These are phyloP conservation scores for Miichthys miiuy DNA, from an alignment of 2,797 vertebrate genomes.

Conservation along the genomic window DNA sequence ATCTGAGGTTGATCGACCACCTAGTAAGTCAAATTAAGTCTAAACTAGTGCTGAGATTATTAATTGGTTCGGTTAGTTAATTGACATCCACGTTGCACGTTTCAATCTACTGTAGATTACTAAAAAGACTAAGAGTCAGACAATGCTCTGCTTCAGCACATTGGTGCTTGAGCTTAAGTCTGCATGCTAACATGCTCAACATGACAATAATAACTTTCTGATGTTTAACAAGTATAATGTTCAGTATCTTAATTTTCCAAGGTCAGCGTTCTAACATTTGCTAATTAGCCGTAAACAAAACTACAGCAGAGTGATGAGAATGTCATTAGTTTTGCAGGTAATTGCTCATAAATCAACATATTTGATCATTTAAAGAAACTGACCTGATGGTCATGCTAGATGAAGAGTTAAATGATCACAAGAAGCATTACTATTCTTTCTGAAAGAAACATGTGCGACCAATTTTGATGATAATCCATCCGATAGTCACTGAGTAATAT, in stretches of 20 bases:
- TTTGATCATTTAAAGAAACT: background rate
- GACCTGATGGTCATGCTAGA: background rate
- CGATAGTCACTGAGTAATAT: background rate
- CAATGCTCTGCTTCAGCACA: no score
- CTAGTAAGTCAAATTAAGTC: background rate
- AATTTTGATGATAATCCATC: background rate
- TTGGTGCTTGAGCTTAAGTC: background rate
- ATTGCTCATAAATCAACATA: background rate
- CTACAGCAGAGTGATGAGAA: background rate
- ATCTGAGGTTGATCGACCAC: background rate
- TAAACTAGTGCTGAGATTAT: background rate
- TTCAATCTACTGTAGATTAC: no score
- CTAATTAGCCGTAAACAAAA: no score
- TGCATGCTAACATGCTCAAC: background rate
- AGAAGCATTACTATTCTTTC: no score
- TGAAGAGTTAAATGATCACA: background rate
- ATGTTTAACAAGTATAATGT: background rate
- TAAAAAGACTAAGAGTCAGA: no score
- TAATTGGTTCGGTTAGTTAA: background rate
- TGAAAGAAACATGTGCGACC: no score
- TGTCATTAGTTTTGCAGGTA: background rate
- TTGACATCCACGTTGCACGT: background rate
- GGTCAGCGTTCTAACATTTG: no score
- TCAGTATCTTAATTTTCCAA: no score
- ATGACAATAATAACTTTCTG: background rate